Evolutionary conservation across 2,113 vertebrate species (phyloP).

Genomic region (Gallinago undulata): DNA sequence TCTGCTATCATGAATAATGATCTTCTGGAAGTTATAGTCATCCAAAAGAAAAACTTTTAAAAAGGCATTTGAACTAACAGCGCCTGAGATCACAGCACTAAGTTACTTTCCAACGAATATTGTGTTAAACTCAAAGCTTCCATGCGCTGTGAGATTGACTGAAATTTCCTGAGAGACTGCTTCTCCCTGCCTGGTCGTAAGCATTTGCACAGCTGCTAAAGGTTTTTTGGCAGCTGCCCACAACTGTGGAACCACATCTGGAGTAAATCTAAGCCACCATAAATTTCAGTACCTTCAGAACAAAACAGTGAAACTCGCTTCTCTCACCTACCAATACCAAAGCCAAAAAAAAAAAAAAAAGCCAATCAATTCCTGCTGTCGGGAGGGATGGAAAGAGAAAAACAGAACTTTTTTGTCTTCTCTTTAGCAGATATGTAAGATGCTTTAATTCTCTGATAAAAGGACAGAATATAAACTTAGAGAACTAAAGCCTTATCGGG

Average conservation of each 20-base stretch:
- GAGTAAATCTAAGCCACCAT: slow-evolving; percentile 16
- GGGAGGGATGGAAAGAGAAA: neutral
- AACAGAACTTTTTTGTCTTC: slow-evolving; percentile 4
- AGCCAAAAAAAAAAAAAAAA: neutral
- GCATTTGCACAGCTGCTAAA: slow-evolving; percentile 44
- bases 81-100: neutral
- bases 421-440: neutral
- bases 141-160: neutral
- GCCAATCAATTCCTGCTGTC: neutral
- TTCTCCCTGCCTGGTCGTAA: neutral
- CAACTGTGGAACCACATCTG: slow-evolving; percentile 34
- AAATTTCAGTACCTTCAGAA: slow-evolving; percentile 42
- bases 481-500: neutral
- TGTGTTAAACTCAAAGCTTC: slow-evolving; percentile 19
- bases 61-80: neutral
- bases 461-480: neutral
- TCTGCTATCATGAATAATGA: neutral
- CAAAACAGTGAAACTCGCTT: neutral
- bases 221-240: slow-evolving; percentile 11
- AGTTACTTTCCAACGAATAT: neutral
- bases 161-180: slow-evolving; percentile 31
- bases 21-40: neutral
- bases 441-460: neutral
- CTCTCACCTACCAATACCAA: neutral
- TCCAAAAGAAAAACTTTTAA: neutral